These are phyloP conservation scores for Poeciliopsis paucimaculata DNA, from an alignment of 2,797 vertebrate species.

Conservation along the genomic window DNA sequence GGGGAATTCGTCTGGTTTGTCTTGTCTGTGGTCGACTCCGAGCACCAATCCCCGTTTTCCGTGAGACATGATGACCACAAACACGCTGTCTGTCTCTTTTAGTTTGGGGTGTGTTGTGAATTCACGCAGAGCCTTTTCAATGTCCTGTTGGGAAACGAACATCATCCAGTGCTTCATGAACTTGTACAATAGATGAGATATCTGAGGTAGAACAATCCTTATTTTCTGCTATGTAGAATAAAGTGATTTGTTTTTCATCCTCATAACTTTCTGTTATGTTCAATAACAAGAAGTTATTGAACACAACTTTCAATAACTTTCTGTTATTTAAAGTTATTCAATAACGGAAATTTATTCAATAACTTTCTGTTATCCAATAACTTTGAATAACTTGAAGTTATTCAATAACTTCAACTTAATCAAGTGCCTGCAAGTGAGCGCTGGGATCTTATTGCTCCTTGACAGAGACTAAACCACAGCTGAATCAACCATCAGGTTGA, in stretches of 20 bases:
- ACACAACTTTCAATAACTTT: too few relatives aligned
- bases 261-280: background rate
- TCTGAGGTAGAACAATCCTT: too few relatives aligned
- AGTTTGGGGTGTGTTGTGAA: conserved; percentile 81
- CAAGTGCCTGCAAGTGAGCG: background rate
- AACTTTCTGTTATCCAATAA: too few relatives aligned
- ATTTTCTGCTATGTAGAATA: background rate
- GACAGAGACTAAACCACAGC: background rate
- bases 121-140: conserved; percentile 52
- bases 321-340: too few relatives aligned
- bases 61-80: conserved; percentile 90
- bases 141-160: conserved; percentile 69
- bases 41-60: conserved; percentile 72
- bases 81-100: conserved; percentile 82
- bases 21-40: conserved; percentile 53
- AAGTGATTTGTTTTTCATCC: background rate
- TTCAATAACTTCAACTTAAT: too few relatives aligned
- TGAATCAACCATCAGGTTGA: background rate
- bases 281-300: too few relatives aligned
- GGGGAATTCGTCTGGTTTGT: conserved; percentile 59
- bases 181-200: background rate
- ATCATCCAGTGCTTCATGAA: background rate
- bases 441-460: background rate
- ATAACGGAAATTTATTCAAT: too few relatives aligned
- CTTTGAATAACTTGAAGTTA: too few relatives aligned